These are phyloP conservation scores for Amiota minor DNA, from an alignment of 2,888 invertebrate genomes.

Conservation along the genomic window DNA sequence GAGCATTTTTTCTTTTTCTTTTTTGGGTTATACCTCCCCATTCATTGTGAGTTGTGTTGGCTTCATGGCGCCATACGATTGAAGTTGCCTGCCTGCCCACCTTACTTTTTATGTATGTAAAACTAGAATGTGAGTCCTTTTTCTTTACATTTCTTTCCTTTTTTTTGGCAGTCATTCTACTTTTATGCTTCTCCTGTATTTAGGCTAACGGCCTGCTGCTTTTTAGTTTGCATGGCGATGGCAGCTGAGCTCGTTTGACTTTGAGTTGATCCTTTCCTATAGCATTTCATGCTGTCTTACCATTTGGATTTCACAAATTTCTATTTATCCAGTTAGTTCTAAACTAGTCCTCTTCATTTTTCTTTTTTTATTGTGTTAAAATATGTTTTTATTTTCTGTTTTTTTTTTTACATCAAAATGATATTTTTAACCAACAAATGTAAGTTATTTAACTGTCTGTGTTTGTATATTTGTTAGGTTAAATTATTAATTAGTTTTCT, in stretches of 20 bases:
- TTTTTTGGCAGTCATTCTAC: slow-evolving; percentile 28
- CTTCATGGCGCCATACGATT: slow-evolving; percentile 15
- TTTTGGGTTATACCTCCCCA: slow-evolving; percentile 33
- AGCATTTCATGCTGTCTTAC: slow-evolving; percentile 9
- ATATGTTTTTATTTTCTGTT: slow-evolving; percentile 57
- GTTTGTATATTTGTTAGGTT: background rate
- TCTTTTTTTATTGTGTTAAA: slow-evolving; percentile 44
- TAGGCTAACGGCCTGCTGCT: background rate
- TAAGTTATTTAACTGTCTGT: slow-evolving; percentile 42
- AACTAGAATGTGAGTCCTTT: slow-evolving; percentile 30
- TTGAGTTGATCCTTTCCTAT: background rate
- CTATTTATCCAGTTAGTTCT: background rate
- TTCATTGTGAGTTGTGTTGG: slow-evolving; percentile 23
- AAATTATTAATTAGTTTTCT: background rate
- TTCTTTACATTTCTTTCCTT: slow-evolving; percentile 40
- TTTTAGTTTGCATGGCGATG: slow-evolving; percentile 5
- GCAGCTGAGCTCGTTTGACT: background rate
- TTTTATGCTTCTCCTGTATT: background rate
- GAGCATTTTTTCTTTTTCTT: slow-evolving; percentile 5
- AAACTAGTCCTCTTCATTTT: background rate
- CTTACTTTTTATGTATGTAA: background rate
- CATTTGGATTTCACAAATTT: background rate
- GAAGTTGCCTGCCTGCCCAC: background rate
- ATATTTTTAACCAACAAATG: slow-evolving; percentile 64
- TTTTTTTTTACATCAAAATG: slow-evolving; percentile 47